Evolutionary conservation across 2,888 invertebrate genomes (phyloP).

Genomic region (Conchocele bisecta): DNA sequence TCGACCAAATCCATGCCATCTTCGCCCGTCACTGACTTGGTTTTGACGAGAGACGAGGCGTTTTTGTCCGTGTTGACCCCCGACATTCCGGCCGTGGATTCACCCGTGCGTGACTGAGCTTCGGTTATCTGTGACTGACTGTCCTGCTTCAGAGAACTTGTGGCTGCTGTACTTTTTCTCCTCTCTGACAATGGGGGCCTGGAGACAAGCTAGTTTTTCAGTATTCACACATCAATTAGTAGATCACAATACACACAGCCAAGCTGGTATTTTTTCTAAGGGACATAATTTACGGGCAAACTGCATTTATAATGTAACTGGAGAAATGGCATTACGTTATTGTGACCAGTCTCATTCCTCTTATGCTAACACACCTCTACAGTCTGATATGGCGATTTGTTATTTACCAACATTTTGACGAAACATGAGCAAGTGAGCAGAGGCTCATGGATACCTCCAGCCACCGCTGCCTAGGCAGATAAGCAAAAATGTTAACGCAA

Average conservation of each 20-base stretch:
- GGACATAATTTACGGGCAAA: too few relatives aligned
- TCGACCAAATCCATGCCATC: slow-evolving; percentile 59
- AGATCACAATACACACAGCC: neutral
- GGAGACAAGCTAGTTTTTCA: neutral
- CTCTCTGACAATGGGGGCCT: slow-evolving; percentile 43
- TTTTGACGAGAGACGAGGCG: slow-evolving; percentile 41
- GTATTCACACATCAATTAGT: neutral
- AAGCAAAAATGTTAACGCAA: too few relatives aligned
- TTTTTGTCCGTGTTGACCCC: slow-evolving; percentile 47
- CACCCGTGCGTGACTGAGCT: slow-evolving; percentile 37
- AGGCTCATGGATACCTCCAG: too few relatives aligned
- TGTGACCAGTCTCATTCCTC: too few relatives aligned
- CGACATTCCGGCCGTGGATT: slow-evolving; percentile 48
- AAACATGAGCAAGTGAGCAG: too few relatives aligned
- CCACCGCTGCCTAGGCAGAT: too few relatives aligned
- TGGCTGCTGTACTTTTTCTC: slow-evolving; percentile 63
- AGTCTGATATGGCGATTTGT: too few relatives aligned
- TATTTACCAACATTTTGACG: too few relatives aligned
- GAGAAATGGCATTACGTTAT: too few relatives aligned
- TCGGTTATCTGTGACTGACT: slow-evolving; percentile 54
- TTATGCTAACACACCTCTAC: too few relatives aligned
- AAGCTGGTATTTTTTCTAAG: too few relatives aligned
- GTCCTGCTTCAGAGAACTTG: slow-evolving; percentile 56
- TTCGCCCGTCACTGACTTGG: slow-evolving; percentile 49
- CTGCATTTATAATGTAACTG: too few relatives aligned